These are phyloP conservation scores for Nymphalis io DNA, from an alignment of 1,140 invertebrate genomes.

Conservation along the genomic window DNA sequence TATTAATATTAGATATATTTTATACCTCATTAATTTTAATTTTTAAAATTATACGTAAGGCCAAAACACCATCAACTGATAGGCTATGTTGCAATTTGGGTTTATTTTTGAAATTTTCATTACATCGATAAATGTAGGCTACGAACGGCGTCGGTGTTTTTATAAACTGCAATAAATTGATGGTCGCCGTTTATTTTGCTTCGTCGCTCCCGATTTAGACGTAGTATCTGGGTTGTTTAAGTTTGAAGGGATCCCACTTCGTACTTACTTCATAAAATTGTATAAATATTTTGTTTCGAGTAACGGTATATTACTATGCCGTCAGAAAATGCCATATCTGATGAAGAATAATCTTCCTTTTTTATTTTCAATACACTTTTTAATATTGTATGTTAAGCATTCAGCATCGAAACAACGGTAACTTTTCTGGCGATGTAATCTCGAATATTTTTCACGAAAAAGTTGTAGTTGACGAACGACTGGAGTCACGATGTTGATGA, in stretches of 20 bases:
- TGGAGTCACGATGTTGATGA: slow-evolving; percentile 9
- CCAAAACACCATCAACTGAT: too few species aligned
- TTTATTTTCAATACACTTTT: background rate
- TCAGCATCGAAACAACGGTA: background rate
- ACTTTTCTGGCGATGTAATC: slow-evolving; percentile 23
- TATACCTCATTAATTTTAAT: too few species aligned
- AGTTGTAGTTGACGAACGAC: slow-evolving; percentile 14
- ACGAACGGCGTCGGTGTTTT: slow-evolving; percentile 18
- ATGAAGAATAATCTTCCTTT: background rate
- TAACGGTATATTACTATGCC: background rate
- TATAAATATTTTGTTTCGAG: background rate
- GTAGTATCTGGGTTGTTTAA: slow-evolving; percentile 37
- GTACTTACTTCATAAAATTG: background rate
- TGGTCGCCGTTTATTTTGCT: slow-evolving; percentile 18
- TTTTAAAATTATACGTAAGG: background rate
- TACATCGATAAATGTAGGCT: slow-evolving; percentile 17
- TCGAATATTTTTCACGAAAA: slow-evolving; percentile 26
- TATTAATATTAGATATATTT: too few species aligned
- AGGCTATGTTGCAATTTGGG: background rate
- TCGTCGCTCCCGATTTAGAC: slow-evolving; percentile 34
- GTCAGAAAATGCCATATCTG: background rate
- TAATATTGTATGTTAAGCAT: background rate
- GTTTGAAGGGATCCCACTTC: slow-evolving; percentile 32
- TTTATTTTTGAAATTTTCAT: slow-evolving; percentile 2
- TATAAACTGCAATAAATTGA: slow-evolving; percentile 27